These are phyloP conservation scores for Calameuta pallipes DNA, from an alignment of 2,888 invertebrate species.

Conservation along the genomic window DNA sequence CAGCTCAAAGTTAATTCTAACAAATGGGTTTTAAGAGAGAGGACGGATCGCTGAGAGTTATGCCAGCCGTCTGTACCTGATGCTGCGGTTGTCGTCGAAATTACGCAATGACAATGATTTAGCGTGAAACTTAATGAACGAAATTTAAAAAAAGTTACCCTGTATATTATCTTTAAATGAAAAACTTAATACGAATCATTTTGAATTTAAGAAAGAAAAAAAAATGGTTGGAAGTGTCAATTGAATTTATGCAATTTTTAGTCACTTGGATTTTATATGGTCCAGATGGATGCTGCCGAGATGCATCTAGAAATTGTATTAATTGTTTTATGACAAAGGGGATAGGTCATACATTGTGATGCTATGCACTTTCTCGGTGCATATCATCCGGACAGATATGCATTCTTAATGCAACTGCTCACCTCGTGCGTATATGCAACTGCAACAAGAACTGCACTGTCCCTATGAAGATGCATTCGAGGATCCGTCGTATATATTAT, in stretches of 20 bases:
- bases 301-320: not conserved
- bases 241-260: not conserved
- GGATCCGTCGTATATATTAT: not conserved
- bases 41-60: slow-evolving; percentile 13
- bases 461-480: not conserved
- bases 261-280: not conserved
- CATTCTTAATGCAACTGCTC: not conserved
- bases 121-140: not conserved
- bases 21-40: slow-evolving; percentile 10
- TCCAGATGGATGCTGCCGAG: not conserved
- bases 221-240: not conserved
- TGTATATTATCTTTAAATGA: not conserved
- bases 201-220: no score
- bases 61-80: not conserved
- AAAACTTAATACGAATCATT: not conserved
- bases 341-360: not conserved
- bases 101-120: not conserved
- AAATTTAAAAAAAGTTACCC: not conserved
- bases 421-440: not conserved
- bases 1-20: slow-evolving; percentile 17
- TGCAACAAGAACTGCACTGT: not conserved
- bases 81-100: not conserved
- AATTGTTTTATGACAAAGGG: not conserved
- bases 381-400: not conserved
- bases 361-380: not conserved